Base-by-base conservation (phyloP, 2,888 invertebrate genomes). In the Drosophila robusta region DNA sequence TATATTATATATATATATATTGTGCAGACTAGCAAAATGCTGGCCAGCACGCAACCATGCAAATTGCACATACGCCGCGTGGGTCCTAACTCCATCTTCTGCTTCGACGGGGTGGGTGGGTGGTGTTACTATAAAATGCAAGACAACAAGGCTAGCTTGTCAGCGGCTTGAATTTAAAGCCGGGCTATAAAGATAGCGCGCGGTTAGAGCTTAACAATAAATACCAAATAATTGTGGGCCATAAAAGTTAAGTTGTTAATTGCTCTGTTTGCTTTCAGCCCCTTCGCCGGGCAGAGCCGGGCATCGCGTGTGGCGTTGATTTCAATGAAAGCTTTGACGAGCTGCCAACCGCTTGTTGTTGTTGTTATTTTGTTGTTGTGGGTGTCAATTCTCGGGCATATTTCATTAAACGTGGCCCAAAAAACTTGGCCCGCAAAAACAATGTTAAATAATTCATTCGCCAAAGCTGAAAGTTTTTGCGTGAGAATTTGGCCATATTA, bases 241-340 rank as follows among this genome's bases (percentile, higher is more conserved):
- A 87, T 85, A 82, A 81, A 84, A 87, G 80, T 80, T 70, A 81
- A 87, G 74, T 78, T 80, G 85, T 87, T 85, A 85, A 85, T 87
- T 81, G 87, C 72, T 75, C 68, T 69, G 70, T 50, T 72, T 70
- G 69, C 72, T 49, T 22, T 42, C 45, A 29, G 26, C 39, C 55
- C 26, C 39, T 66, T 62, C 55, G 62, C 70, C 16, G 41, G 34
- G 49, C 54, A 34, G 9, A 9, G 29, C 29, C 29, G 9, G 9
- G 9, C 29, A 68, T 75, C 69, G 76, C 75, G 65, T 67, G 67
- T 55, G 62, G 51, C 26, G 47, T 62, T 34, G 26, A 49, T 72
- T 54, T 66, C 75, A 64, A 73, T 70, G 69, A 67, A 71, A 62
- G 64, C 57, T 62, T 78, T 76, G 75, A 81, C 70, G 81, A 78